phyloP scores from a whole-genome alignment of 2,113 vertebrate species.

The Panthera tigris region DNA sequence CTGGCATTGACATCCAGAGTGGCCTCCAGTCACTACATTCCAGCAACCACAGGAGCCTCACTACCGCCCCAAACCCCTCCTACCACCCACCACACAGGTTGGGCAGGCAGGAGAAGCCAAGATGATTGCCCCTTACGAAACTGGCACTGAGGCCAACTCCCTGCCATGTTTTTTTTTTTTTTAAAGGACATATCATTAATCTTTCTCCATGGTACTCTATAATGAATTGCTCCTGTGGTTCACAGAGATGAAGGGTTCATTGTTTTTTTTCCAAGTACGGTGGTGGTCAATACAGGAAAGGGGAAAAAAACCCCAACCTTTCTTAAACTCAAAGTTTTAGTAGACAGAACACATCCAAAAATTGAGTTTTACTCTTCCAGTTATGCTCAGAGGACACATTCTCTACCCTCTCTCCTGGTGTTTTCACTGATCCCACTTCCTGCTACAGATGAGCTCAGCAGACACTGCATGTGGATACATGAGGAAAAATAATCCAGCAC shows the following conservation, averaged over 20 bases:
- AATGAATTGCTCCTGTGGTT: constrained; percentile 42
- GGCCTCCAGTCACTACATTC: background rate
- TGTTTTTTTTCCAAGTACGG: constrained; percentile 16
- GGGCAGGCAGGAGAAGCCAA: background rate
- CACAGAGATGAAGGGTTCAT: background rate
- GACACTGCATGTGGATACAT: constrained; percentile 19
- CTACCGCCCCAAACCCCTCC: rapidly evolving
- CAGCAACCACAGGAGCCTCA: background rate
- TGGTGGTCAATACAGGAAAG: background rate
- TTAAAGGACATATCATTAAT: background rate
- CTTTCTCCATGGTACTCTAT: background rate
- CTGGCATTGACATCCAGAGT: background rate
- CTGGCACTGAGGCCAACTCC: background rate
- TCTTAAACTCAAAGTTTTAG: constrained; percentile 10
- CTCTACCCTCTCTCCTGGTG: background rate
- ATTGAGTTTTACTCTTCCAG: background rate
- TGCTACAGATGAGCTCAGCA: constrained; percentile 63
- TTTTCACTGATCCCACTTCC: constrained; percentile 62
- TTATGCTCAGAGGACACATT: background rate
- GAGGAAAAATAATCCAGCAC: constrained; percentile 8
- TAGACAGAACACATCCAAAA: constrained; percentile 8
- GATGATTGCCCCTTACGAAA: background rate
- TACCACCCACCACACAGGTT: background rate
- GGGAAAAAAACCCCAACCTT: background rate
- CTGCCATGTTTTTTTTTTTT: background rate